Evolutionary conservation across 2,888 invertebrate species (phyloP), one percentile per base, ranked within the genome.

Genomic region (Pollenia griseotomentosa): DNA sequence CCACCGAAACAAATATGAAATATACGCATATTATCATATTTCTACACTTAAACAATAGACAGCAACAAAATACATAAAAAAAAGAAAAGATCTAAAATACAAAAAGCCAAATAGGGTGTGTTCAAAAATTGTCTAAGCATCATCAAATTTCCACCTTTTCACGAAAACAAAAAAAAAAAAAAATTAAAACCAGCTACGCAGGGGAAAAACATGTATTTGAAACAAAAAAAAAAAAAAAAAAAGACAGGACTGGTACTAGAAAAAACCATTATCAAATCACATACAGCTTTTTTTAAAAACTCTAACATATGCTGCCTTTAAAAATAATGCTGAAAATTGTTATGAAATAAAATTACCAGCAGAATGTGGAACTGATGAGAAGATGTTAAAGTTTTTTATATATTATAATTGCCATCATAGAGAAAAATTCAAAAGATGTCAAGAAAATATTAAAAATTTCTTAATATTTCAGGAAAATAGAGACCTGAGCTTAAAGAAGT

Each of bases 81-180:
- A 73, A 61, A 63, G n/a, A 2, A 74, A 57, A 57, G 68, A 59
- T 70, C 57, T 19, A 55, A 44, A 78, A 46, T 46, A 74, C 57
- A 68, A 90, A 89, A 90, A 91, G 90, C 90, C 91, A 91, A 91
- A 91, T 91, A 90, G 91, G 91, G 90, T 89, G 91, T 92, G 92
- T 87, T 82, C 87, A 74, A 84, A 87, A 87, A 82, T 87, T 87
- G 87, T 87, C 87, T 87, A 87, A 87, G 87, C 87, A 87, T 87
- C 92, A 91, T 91, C 91, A 92, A 91, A 91, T 91, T 91, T 91
- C 91, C 89, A 78, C 90, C 81, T 79, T 87, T 88, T 85, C 70
- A 65, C 46, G n/a, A 61, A 46, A 73, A 68, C 53, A 59, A 66
- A 40, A 33, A 68, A 40, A 33, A 68, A 42, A 66, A 51, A 46